Conservation (phyloP, 2,113 vertebrate genomes). For the Euleptes europaea region DNA sequence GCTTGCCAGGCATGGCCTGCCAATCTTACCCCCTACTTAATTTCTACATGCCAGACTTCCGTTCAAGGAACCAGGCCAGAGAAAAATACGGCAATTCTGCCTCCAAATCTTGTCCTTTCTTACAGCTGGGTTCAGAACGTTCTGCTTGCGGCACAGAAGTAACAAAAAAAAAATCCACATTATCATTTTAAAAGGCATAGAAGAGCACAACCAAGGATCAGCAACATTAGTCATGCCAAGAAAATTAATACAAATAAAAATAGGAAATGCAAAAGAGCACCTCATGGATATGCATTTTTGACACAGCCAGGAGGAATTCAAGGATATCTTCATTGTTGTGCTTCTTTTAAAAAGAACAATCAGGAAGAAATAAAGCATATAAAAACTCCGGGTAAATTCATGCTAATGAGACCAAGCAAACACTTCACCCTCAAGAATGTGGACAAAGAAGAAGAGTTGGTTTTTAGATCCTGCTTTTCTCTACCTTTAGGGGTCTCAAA, state of each 20-base stretch:
- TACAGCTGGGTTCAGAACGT: not conserved
- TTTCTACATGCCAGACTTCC: not conserved
- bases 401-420: not conserved
- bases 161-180: not conserved
- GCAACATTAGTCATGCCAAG: constrained; percentile 4
- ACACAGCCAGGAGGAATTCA: not conserved
- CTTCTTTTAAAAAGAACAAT: not conserved
- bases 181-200: not conserved
- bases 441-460: too few relatives aligned
- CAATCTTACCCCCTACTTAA: not conserved
- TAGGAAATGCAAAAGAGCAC: not conserved
- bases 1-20: too few relatives aligned
- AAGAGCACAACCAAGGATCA: not conserved
- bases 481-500: too few relatives aligned
- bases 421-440: not conserved
- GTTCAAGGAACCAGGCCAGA: not conserved
- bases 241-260: constrained; percentile 10
- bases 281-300: constrained; percentile 15
- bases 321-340: constrained; percentile 4
- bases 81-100: not conserved
- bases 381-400: not conserved
- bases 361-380: not conserved
- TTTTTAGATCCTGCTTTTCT: too few relatives aligned
- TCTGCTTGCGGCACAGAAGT: not conserved
- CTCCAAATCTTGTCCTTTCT: not conserved